phyloP scores from a whole-genome alignment of 1,140 invertebrate genomes.

The Nautilus pompilius region DNA sequence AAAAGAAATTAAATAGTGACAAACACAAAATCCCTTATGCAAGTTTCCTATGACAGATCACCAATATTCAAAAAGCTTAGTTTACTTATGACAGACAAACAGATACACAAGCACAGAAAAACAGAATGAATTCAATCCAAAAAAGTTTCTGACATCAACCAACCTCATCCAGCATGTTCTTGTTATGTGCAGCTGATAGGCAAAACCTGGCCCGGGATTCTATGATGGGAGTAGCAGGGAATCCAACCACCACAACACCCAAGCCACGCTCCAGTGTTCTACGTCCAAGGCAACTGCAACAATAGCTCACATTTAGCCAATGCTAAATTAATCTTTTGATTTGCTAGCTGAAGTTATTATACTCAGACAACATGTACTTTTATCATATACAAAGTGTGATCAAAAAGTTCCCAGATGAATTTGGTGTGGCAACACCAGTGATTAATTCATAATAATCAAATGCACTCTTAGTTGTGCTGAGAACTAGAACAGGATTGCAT shows the following conservation, averaged over 20 bases:
- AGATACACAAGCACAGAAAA: background rate
- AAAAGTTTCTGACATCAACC: background rate
- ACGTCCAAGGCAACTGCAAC: slow-evolving; percentile 75
- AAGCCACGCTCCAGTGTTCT: slow-evolving; percentile 77
- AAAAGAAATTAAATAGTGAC: background rate
- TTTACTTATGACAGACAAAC: background rate
- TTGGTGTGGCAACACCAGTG: background rate
- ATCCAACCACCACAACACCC: slow-evolving; percentile 93
- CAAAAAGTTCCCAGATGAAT: background rate
- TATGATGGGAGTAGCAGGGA: slow-evolving; percentile 95
- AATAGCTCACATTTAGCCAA: no score
- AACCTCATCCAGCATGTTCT: slow-evolving; percentile 90
- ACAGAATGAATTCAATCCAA: background rate
- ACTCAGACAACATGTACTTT: background rate
- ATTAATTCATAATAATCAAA: background rate
- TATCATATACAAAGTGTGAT: background rate
- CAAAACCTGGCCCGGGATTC: slow-evolving; percentile 93
- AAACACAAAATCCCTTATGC: background rate
- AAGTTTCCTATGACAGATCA: background rate
- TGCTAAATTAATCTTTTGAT: slow-evolving; percentile 7
- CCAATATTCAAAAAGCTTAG: background rate
- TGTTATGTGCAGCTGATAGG: slow-evolving; percentile 91
- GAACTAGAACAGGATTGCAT: no score
- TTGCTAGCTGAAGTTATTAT: background rate
- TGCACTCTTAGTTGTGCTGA: no score